Conservation (phyloP, 2,888 invertebrate species). For the Teinopalpus imperialis region DNA sequence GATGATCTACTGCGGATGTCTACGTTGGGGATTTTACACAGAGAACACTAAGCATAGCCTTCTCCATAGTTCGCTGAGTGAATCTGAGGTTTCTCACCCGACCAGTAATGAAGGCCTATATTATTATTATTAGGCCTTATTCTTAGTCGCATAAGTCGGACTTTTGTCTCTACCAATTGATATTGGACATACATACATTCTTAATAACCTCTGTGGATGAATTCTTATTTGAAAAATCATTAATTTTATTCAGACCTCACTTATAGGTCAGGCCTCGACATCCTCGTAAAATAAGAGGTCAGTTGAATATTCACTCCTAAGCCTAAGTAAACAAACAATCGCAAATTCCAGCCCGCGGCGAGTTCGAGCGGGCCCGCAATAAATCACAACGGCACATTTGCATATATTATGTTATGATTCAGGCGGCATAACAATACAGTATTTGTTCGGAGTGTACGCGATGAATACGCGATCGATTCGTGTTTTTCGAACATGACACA, state of each 20-base stretch:
- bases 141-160: no score
- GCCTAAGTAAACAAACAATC: constrained; percentile 34
- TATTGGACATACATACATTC: no score
- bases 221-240: no score
- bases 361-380: constrained; percentile 36
- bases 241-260: background rate
- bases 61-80: no score
- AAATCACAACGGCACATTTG: constrained; percentile 50
- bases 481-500: constrained; percentile 34
- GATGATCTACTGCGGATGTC: no score
- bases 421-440: constrained; percentile 57
- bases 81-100: no score
- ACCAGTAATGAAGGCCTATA: no score
- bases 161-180: no score
- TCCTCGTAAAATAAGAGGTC: constrained; percentile 9
- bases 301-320: background rate
- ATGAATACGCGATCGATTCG: constrained; percentile 45
- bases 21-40: no score
- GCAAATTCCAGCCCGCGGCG: constrained; percentile 33
- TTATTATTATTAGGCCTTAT: no score
- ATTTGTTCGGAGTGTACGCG: constrained; percentile 46
- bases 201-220: no score
- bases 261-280: constrained; percentile 5
- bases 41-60: no score
- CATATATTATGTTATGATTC: constrained; percentile 60